Evolutionary conservation across 2,797 vertebrate genomes (phyloP), one percentile per base, ranked within the genome.

Genomic region (Myripristis jacobus): DNA sequence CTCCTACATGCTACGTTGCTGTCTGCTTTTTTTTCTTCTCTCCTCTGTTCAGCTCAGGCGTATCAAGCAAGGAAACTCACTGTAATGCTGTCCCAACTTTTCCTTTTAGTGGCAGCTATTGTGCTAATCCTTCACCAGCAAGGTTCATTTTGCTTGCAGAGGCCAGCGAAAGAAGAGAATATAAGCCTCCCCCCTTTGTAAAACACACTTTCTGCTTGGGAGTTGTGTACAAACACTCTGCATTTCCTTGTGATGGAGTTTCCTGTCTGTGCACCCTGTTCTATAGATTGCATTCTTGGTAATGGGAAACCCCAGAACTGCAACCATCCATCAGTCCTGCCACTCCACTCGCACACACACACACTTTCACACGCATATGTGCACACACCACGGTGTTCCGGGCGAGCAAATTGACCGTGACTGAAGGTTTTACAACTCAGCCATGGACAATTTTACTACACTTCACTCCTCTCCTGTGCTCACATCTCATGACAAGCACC

Each of bases 241-340:
- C 36, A 59, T 52, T 29, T 66, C 53, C 46, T n/a, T 18, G 4
- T 70, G 68, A 70, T 79, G 34, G 73, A 83, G 48, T 68, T 69
- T 16, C 66, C 77, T 70, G 65, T 82, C 77, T 79, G 57, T 73
- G 25, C 46, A 48, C 67, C 66, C 53, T 50, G 55, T 13, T 22
- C 34, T 52, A 16, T 69, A 79, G 48, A 88, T 70, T 88, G 81
- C 81, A 80, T 88, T 85, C 70, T 84, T 81, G 83, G 83, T 89
- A 90, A 87, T 87, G 58, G 73, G 82, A 84, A 78, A 75, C 38
- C 64, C 83, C 67, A 79, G 51, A 66, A 66, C 71, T 71, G 79
- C 78, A 86, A 19, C 80, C 82, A 89, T 92, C 60, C 54, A 0
- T 91, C 85, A 82, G 50, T 70, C 58, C 52, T 82, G 75, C 84